Base-by-base conservation (phyloP, 2,113 vertebrate genomes). In the Clinocottus analis region DNA sequence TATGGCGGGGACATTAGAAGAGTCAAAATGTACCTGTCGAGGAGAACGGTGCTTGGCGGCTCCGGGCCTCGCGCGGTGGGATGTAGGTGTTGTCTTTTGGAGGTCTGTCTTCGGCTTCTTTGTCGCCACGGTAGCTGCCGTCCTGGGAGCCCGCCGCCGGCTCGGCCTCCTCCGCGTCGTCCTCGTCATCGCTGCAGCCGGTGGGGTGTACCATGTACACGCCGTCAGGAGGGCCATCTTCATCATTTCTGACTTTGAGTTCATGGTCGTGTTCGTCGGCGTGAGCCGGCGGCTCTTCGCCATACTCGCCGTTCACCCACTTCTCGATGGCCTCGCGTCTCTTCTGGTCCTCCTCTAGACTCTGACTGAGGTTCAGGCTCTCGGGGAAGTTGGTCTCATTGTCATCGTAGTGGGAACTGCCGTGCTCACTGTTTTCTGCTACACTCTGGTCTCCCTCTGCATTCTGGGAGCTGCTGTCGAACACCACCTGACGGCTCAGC, bases 191-290 rank as follows among this genome's bases (percentile, higher is more conserved):
- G 0, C 98, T 99, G 95, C 98, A 99, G 79, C 96, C 98, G 90
- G 96, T 97, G 80, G 98, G 98, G 92, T 98, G 98, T 58, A 99
- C 96, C 98, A 99, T 99, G 95, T 99, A 99, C 64, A 99, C 97
- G 0, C 98, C 98, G 89, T 97, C 97, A 0, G 98, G 97, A 2
- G 97, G 97, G 83, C 93, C 79, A 51, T 98, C 97, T 2, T 94
- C 58, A 0, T 95, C 93, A 49, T 95, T 95, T 0, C 90, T 78
- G 71, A 87, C 82, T 49, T 93, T 95, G 59, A 55, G 94, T 89
- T 47, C 94, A 47, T 62, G 92, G 83, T 89, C 93, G 81, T 83
- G 93, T 51, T 88, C 94, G 7, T 94, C 93, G 0, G 90, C 86
- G 1, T 75, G 85, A 1, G 85, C 88, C 0, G 89, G 92, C 0